A percentile compares a stretch with the other conserved stretches of the same genome.
Conservation (phyloP, 2,797 vertebrate species). For the Sebastes trivittatus region DNA sequence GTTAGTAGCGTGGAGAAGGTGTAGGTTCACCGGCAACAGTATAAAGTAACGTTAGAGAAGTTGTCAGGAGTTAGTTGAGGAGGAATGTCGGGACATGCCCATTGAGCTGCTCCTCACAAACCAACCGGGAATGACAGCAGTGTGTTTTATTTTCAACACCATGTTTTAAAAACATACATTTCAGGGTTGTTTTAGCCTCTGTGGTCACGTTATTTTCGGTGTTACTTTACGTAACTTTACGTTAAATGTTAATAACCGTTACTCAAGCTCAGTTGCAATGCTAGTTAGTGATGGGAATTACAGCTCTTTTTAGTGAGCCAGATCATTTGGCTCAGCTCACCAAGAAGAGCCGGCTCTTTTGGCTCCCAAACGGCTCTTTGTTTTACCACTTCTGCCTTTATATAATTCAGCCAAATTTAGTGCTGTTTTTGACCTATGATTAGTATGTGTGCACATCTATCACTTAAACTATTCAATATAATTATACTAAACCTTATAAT, state of each 20-base stretch:
- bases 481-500: too few species aligned
- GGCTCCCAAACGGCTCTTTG: too few species aligned
- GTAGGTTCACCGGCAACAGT: not conserved
- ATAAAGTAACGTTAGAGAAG: not conserved
- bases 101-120: constrained; percentile 13
- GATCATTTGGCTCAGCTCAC: too few species aligned
- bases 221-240: not conserved
- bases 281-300: not conserved
- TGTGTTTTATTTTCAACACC: not conserved
- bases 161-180: too few species aligned
- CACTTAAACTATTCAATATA: too few species aligned
- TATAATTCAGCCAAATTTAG: too few species aligned
- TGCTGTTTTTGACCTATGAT: too few species aligned
- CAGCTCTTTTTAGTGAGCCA: too few species aligned
- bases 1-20: not conserved
- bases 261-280: not conserved
- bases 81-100: constrained; percentile 77
- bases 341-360: too few species aligned
- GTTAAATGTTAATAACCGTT: not conserved
- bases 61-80: not conserved
- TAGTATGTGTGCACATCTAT: too few species aligned
- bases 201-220: not conserved
- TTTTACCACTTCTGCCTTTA: too few species aligned
- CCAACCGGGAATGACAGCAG: constrained; percentile 45
- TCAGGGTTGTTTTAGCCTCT: not conserved